Conservation (phyloP, 2,113 vertebrate genomes). For the Acanthochromis polyacanthus region DNA sequence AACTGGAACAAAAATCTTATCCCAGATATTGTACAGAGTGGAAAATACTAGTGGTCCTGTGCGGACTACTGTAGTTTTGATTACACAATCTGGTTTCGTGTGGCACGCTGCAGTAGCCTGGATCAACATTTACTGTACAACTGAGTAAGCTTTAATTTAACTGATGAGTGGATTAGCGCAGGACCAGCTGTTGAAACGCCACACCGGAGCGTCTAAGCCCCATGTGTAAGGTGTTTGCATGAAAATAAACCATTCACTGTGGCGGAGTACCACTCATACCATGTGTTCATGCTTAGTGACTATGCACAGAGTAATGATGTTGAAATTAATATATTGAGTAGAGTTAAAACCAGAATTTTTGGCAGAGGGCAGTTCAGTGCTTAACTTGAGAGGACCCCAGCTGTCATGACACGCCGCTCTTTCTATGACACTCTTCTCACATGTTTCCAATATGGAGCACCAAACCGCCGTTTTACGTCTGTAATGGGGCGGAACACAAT, state of each 20-base stretch:
- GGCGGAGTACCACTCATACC: conserved; percentile 19
- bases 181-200: conserved; percentile 69
- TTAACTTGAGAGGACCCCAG: conserved; percentile 60
- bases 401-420: conserved; percentile 57
- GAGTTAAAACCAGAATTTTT: conserved; percentile 7
- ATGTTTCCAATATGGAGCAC: conserved; percentile 79
- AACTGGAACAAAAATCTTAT: conserved; percentile 18
- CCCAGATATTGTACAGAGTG: conserved; percentile 29
- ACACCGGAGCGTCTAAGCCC: conserved; percentile 43
- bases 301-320: conserved; percentile 18
- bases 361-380: conserved; percentile 10
- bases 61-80: conserved; percentile 16
- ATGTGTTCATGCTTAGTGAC: conserved; percentile 52
- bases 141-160: conserved; percentile 74
- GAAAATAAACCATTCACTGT: conserved; percentile 47
- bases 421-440: conserved; percentile 66
- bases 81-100: conserved; percentile 40
- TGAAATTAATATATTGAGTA: conserved; percentile 41
- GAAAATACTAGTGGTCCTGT: not conserved
- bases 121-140: conserved; percentile 65
- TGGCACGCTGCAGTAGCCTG: conserved; percentile 29
- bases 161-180: conserved; percentile 75
- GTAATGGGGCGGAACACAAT: conserved; percentile 76
- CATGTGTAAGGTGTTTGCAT: conserved; percentile 60
- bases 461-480: conserved; percentile 72